Evolutionary conservation across 2,113 vertebrate genomes (phyloP), one percentile per base, ranked within the genome.

Genomic region (Epinephelus fuscoguttatus): DNA sequence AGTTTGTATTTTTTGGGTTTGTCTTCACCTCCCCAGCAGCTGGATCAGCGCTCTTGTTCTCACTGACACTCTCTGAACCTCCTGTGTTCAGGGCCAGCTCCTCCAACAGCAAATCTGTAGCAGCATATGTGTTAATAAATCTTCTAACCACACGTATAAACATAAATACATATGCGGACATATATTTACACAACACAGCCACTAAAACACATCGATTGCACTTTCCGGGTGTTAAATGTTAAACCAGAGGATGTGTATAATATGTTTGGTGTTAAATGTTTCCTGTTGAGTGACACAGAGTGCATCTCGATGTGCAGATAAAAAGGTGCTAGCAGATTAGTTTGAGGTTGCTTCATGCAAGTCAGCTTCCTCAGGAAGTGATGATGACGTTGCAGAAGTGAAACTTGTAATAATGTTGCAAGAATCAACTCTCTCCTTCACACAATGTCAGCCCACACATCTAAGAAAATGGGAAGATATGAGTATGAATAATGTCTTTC

Each of bases 21-120:
- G 12, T 63, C 45, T 59, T 84, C 42, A 89, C 88, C 63, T 90
- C 81, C 74, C 17, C 68, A 15, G 52, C 17, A 9, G 70, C 4
- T 55, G 59, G 2, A 55, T 69, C 37, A 4, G 62, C 80, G 33
- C 55, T 71, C 15, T 30, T 81, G 23, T 70, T 83, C 27, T 68
- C 78, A 18, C 15, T 3, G 18, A 64, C 68, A 11, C 21, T 52
- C 42, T 75, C 45, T 53, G 74, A 72, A 63, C n/a, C 23, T 8
- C 50, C 30, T 13, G 90, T 18, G 69, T 56, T 90, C n/a, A 87
- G 23, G 19, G 91, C 91, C 69, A 96, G 71, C 75, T 96, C 93
- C 55, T 94, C 91, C 57, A 96, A 72, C 55, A 96, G 91, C 74
- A 93, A 67, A 86, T 96, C 95, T 96, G 82, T 19, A 3, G 63